Evolutionary conservation across 2,797 vertebrate genomes (phyloP), one percentile per base, ranked within the genome.

Genomic region (Ptychobarbus kaznakovi): DNA sequence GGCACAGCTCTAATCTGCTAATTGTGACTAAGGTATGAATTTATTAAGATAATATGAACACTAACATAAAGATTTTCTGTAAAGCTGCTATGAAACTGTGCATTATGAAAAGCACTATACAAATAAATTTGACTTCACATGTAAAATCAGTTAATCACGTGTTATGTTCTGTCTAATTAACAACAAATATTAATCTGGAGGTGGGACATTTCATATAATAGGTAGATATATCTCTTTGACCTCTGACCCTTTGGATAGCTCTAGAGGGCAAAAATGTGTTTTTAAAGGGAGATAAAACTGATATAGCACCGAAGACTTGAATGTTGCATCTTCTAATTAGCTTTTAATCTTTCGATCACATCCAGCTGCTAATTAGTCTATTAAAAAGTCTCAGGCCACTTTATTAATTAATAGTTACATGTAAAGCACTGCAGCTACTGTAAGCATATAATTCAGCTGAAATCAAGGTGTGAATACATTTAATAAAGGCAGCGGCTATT

Each of bases 251-350:
- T n/a, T 42, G 20, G 11, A 70, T 2, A 5, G 5, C 68, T 69
- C 66, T 10, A 70, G 66, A 69, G 4, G 9, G 35, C 35, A 70
- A 69, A 56, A 22, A 40, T 22, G 4, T 68, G 18, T 68, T 38
- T 35, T 68, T 35, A 38, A 35, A 38, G 16, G 32, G 32, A 32
- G 32, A 32, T 32, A 3, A 32, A 32, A 32, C 32, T 32, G 32
- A 32, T 32, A 32, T 32, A 32, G 32, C 32, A 32, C 63, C 10
- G 6, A n/a, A 22, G 35, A 25, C 46, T 81, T 80, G 63, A 80
- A 84, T 40, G 46, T 49, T 78, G 6, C 46, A 81, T 74, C 35
- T 11, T 80, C 53, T 82, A 75, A 72, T 15, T 18, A 46, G 28
- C 20, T 40, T n/a, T 76, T 58, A 61, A 42, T 66, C 35, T 77